Conservation (phyloP, 1,140 invertebrate genomes). For the Trialeurodes vaporariorum region DNA sequence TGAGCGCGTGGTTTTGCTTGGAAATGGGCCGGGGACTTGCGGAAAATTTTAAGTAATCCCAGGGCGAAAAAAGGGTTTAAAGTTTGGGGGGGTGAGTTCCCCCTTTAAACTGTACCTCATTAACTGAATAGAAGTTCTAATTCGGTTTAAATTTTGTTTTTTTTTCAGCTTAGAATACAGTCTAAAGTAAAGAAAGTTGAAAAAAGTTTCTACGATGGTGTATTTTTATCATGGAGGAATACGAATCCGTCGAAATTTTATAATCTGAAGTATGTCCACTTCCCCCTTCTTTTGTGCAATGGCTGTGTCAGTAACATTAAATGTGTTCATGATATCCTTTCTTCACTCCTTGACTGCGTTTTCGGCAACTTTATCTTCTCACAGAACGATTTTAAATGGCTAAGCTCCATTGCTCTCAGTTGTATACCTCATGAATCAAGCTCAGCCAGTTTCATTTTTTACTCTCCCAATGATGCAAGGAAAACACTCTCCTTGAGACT, state of each 20-base stretch:
- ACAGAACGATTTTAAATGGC: not conserved
- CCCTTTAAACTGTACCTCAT: too few relatives aligned
- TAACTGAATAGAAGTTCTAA: too few relatives aligned
- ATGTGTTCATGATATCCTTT: not conserved
- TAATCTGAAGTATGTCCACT: not conserved
- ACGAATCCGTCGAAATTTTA: not conserved
- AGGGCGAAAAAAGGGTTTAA: too few relatives aligned
- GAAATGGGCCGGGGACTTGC: too few relatives aligned
- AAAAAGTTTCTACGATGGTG: not conserved
- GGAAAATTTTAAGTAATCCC: too few relatives aligned
- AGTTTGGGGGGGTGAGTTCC: too few relatives aligned
- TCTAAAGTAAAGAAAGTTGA: not conserved
- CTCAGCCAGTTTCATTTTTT: too few relatives aligned
- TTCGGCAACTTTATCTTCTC: not conserved
- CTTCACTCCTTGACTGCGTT: not conserved
- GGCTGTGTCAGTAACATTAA: not conserved
- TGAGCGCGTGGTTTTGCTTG: too few relatives aligned
- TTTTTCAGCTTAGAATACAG: not conserved
- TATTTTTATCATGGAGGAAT: not conserved
- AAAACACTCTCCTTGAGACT: too few relatives aligned
- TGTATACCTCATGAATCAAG: too few relatives aligned
- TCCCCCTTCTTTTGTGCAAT: not conserved
- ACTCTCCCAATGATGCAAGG: too few relatives aligned
- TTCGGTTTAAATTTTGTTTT: not conserved
- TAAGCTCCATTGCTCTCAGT: not conserved